Percentiles rank a stretch among this genome's conserved stretches.
phyloP scores from a whole-genome alignment of 92 coral and sea anemone genomes.

The Scolanthus callimorphus region DNA sequence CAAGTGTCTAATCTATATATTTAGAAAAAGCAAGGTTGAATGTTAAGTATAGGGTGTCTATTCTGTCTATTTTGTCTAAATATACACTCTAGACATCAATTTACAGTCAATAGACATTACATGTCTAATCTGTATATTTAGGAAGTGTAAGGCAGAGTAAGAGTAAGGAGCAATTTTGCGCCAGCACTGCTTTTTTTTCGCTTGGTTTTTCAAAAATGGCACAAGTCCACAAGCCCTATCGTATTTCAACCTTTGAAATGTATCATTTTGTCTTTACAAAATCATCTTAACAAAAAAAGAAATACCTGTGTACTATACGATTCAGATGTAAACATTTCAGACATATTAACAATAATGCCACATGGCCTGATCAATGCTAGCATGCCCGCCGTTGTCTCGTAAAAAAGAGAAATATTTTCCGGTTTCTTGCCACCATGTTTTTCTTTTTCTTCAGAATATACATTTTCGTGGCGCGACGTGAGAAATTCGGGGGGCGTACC shows the following conservation, averaged over 20 bases:
- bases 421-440: slow-evolving; percentile 32
- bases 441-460: slow-evolving; percentile 19
- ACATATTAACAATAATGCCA: slow-evolving; percentile 44
- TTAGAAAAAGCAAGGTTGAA: too few relatives aligned
- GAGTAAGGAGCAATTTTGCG: slow-evolving; percentile 39
- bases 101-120: too few relatives aligned
- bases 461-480: too few relatives aligned
- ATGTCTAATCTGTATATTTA: too few relatives aligned
- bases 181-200: slow-evolving; percentile 58
- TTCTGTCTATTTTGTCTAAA: too few relatives aligned
- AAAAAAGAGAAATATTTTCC: slow-evolving; percentile 43
- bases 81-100: too few relatives aligned
- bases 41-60: too few relatives aligned
- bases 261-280: slow-evolving; percentile 18
- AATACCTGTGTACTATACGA: slow-evolving; percentile 49
- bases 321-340: slow-evolving; percentile 52
- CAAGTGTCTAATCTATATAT: too few relatives aligned
- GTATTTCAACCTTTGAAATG: slow-evolving; percentile 22
- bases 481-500: too few relatives aligned
- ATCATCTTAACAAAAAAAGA: slow-evolving; percentile 39
- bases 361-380: slow-evolving; percentile 39
- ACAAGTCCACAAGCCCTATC: slow-evolving; percentile 67
- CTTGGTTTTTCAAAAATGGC: slow-evolving; percentile 50
- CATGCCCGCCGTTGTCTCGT: slow-evolving; percentile 48
- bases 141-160: too few relatives aligned